Evolutionary conservation across 2,797 vertebrate genomes (phyloP).

Genomic region (Pseudomugil gertrudae): DNA sequence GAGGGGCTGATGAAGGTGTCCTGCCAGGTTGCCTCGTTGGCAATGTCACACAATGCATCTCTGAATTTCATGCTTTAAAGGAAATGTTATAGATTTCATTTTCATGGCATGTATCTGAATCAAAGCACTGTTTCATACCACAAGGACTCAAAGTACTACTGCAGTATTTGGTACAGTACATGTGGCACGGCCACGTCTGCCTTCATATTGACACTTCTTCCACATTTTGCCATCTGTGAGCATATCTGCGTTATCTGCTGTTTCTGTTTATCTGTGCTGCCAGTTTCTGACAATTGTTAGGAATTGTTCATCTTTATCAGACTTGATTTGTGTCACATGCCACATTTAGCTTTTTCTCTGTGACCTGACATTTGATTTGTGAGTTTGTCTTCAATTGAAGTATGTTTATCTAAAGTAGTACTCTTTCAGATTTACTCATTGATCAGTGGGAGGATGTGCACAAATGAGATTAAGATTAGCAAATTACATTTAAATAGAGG

Average conservation of each 20-base stretch:
- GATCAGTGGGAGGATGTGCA: neutral
- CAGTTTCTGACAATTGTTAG: neutral
- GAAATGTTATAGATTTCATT: constrained; percentile 38
- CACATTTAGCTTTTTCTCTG: neutral
- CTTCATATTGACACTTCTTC: neutral
- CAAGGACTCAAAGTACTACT: neutral
- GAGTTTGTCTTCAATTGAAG: neutral
- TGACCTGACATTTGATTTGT: neutral
- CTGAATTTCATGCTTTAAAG: constrained; percentile 52
- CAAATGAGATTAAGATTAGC: neutral
- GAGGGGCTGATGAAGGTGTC: constrained; percentile 52
- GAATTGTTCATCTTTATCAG: constrained; percentile 8
- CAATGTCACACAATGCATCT: constrained; percentile 61
- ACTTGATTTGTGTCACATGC: neutral
- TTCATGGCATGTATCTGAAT: constrained; percentile 10
- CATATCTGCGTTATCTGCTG: constrained; percentile 7
- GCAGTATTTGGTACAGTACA: constrained; percentile 10
- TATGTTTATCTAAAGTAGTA: neutral
- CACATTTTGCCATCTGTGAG: constrained; percentile 26
- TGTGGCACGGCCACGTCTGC: constrained; percentile 5
- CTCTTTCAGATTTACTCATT: neutral
- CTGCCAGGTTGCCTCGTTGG: constrained; percentile 53
- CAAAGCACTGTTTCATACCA: constrained; percentile 27
- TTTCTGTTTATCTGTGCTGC: constrained; percentile 8
- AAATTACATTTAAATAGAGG: too few relatives aligned